phyloP scores from a whole-genome alignment of 2,113 vertebrate genomes.

The Cynoglossus semilaevis region DNA sequence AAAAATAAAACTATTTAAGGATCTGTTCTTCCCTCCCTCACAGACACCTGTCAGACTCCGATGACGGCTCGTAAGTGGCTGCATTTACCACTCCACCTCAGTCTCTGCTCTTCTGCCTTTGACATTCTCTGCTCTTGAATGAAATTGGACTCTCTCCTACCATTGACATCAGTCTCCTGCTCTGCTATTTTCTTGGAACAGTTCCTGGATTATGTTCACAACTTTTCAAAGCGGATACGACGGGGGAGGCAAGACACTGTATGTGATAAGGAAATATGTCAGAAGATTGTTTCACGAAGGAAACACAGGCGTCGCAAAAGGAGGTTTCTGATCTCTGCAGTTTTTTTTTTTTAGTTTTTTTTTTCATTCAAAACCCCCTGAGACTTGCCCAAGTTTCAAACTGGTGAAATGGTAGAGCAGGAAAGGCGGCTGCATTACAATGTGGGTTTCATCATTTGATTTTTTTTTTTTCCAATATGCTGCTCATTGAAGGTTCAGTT shows the following conservation, averaged over 20 bases:
- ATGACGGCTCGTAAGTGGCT: conserved; percentile 47
- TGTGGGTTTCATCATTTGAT: conserved; percentile 31
- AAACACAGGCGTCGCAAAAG: background rate
- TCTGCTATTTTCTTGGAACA: background rate
- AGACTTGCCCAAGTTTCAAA: conserved; percentile 12
- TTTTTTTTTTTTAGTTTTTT: conserved; percentile 5
- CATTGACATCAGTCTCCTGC: background rate
- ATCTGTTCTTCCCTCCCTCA: conserved; percentile 11
- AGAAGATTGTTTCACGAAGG: background rate
- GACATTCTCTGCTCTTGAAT: conserved; percentile 1
- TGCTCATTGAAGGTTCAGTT: conserved; percentile 29
- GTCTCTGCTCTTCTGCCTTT: conserved; percentile 12
- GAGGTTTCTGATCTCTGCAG: conserved; percentile 16
- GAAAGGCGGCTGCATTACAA: conserved; percentile 3
- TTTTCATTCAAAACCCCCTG: conserved; percentile 9
- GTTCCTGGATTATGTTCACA: conserved; percentile 5
- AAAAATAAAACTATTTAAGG: conserved; percentile 30
- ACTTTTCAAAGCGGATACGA: conserved; percentile 13
- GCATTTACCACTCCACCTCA: conserved; percentile 38
- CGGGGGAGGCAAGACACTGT: too few species aligned
- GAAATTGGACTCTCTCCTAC: background rate
- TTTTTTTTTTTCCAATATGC: conserved; percentile 8
- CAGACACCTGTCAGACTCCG: conserved; percentile 31
- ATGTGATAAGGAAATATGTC: too few species aligned
- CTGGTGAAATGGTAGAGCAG: conserved; percentile 27